phyloP scores from a whole-genome alignment of 2,888 invertebrate genomes.

The Cephus spinipes region DNA sequence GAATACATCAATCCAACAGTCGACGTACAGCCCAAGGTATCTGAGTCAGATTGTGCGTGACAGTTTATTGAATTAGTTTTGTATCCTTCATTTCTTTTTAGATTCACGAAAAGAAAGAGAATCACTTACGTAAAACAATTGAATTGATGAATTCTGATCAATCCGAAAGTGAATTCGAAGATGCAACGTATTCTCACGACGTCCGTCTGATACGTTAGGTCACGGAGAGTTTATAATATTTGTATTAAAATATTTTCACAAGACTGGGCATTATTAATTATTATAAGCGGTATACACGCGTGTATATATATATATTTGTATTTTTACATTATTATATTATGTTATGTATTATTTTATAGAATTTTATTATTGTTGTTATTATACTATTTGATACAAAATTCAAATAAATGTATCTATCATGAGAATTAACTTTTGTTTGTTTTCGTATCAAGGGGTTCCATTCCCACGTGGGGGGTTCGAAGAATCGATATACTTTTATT shows the following conservation, averaged over 20 bases:
- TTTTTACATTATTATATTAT: not conserved
- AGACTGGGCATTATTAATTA: not conserved
- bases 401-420: not conserved
- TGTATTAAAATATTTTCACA: not conserved
- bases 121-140: not conserved
- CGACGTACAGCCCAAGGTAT: slow-evolving; percentile 16
- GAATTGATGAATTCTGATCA: not conserved
- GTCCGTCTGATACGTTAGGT: not conserved
- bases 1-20: slow-evolving; percentile 59
- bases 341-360: slow-evolving; percentile 10
- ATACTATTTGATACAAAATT: not conserved
- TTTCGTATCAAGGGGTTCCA: no score
- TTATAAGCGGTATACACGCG: not conserved
- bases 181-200: not conserved
- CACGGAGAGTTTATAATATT: not conserved
- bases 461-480: not conserved
- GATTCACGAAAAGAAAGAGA: not conserved
- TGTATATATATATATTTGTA: not conserved
- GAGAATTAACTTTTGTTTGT: not conserved
- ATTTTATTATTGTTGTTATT: slow-evolving; percentile 14
- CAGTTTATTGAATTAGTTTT: not conserved
- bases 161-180: slow-evolving; percentile 1
- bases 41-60: not conserved
- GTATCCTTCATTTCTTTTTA: not conserved
- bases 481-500: not conserved